Base-by-base conservation (phyloP, 2,113 vertebrate species). In the Hoplias malabaricus region DNA sequence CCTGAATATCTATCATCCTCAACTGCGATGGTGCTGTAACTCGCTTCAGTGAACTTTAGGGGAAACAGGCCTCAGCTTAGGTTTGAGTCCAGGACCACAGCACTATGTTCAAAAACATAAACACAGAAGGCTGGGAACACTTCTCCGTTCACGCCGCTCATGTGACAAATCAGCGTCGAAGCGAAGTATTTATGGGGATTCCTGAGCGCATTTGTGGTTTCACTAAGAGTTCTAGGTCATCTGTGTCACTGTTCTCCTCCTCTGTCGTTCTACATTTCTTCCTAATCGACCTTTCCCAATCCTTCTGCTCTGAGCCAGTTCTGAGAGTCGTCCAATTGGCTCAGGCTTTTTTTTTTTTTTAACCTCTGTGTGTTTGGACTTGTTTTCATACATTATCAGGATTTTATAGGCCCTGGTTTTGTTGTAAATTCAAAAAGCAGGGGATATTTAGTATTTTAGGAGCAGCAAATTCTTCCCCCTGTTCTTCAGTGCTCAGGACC, bases 231-330 rank as follows among this genome's bases (percentile, higher is more conserved):
- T 63, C 31, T n/a, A 36, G 33, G n/a, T 63, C 33, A 36, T 10
- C 31, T 36, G 7, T n/a, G 21, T 63, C 33, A 36, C 8, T n/a
- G 16, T 16, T 61, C 34, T 36, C 11, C 34, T 34, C 4, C 33
- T 21, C 33, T 63, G 59, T 63, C 59, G 21, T 8, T 63, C 16
- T 63, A 36, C 59, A 36, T 63, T 36, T 63, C 31, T 63, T 63
- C n/a, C 59, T 11, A 36, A 63, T n/a, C 3, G 8, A 36, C 59
- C n/a, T 63, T 63, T 63, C 33, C 31, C 59, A 63, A 34, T 21
- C n/a, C 33, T 62, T 62, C 14, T 36, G 6, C 36, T 63, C 31
- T n/a, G 31, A 19, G 27, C 29, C 57, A 61, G 14, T 33, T 31
- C 27, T 19, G 23, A 29, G 23, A 29, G 54, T 25, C 25, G 13